Conservation (phyloP, 2,888 invertebrate genomes). For the Limnephilus lunatus region DNA sequence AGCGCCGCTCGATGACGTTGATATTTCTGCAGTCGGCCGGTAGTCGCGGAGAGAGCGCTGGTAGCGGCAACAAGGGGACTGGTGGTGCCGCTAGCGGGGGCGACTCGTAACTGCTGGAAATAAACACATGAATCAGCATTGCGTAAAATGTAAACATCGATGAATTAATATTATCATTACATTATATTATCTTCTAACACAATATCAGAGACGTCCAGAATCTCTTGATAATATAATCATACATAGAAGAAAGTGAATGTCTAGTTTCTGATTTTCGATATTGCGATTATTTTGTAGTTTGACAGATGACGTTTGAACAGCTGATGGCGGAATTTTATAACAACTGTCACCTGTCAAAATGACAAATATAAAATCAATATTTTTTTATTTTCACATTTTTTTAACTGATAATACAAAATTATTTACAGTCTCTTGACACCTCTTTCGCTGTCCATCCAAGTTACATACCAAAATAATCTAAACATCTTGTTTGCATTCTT, state of each 20-base stretch:
- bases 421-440: too few species aligned
- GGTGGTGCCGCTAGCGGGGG: constrained; percentile 28
- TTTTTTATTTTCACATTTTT: too few species aligned
- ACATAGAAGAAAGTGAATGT: neutral
- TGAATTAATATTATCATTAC: neutral
- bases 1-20: neutral
- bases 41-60: constrained; percentile 20
- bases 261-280: neutral
- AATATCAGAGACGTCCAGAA: neutral
- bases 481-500: too few species aligned
- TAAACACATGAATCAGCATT: constrained; percentile 25
- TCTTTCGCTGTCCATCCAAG: too few species aligned
- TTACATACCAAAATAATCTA: too few species aligned
- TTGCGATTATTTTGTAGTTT: neutral
- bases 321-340: neutral
- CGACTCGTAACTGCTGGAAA: constrained; percentile 50
- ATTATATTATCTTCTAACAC: neutral
- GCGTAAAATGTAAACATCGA: constrained; percentile 13
- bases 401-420: too few species aligned
- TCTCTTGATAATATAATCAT: neutral
- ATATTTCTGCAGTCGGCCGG: constrained; percentile 24
- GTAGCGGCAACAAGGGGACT: neutral
- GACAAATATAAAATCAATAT: neutral
- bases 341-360: neutral
- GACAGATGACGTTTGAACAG: neutral